Evolutionary conservation across 2,113 vertebrate genomes (phyloP), one percentile per base, ranked within the genome.

Genomic region (Cacatua alba): DNA sequence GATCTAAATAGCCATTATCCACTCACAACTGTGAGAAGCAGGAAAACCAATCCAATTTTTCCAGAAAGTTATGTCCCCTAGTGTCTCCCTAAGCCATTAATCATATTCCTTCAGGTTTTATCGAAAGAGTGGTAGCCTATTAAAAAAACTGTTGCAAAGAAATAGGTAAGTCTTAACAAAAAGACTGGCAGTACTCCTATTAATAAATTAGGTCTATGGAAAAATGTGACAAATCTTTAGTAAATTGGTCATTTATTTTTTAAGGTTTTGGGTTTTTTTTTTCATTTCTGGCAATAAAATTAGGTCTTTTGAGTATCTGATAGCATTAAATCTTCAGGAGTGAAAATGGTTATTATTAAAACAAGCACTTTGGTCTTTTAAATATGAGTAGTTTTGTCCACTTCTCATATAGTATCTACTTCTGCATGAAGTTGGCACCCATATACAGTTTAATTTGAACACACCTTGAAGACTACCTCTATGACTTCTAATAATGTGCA

Each of bases 41-140:
- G 82, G 87, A 93, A 95, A 95, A 82, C 12, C 17, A 31, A 88
- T 85, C 67, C 88, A 94, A 80, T 90, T 96, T 95, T 93, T 82
- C 82, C 64, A 89, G 90, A 89, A 93, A 95, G 82, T 88, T 95
- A 65, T 31, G 86, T 92, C 35, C 87, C 74, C 81, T 69, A 43
- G 81, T 76, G 70, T 82, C 70, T 95, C 77, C 63, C 74, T 82
- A 81, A 89, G 53, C 49, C 83, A 92, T 87, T 53, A 95, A 91
- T 95, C 74, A 85, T 51, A 49, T 79, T 92, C 43, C 24, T 79
- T 87, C 74, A 46, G 26, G 12, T 82, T 95, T 90, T 94, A 91
- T 37, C 90, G 57, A 91, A 76, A 92, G 63, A 87, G 52, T 77
- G 17, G 67, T 37, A 91, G 57, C 13, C 37, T 63, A 72, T 52